Base-by-base conservation (phyloP, 2,797 vertebrate genomes). In the Manis crassicaudata region DNA sequence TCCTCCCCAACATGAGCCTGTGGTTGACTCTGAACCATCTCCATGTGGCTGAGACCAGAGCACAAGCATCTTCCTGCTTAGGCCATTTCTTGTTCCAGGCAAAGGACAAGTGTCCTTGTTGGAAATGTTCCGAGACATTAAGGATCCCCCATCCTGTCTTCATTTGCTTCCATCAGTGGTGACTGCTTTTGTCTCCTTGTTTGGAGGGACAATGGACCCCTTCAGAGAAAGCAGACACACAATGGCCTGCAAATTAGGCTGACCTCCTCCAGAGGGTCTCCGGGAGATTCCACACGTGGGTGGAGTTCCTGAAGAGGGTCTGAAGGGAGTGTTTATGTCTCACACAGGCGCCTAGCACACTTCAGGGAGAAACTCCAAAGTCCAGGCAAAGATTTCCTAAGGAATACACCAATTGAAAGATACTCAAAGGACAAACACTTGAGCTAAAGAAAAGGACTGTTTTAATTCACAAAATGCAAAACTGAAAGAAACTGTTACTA, bases 401-500 rank as follows among this genome's bases (percentile, higher is more conserved):
- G 81, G 87, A 98, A 97, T 96, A 96, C 92, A 91, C 97, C 94
- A 95, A 97, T 91, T 95, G 97, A 98, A 97, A 96, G 93, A 97
- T 85, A 96, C 97, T 96, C 88, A 35, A 97, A 97, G 97, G 95
- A 96, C 95, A 97, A 92, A 97, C 90, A 79, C 84, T 89, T 80
- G 56, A 97, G 94, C 95, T 29, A 88, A 91, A 96, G 92, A 91
- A 87, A 91, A 65, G 65, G 54, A 67, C 92, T 35, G 92, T 95
- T 93, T 67, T 80, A 86, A 96, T 95, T 97, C 93, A 91, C 89
- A 96, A 94, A 97, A 98, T 97, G 93, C 94, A 98, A 98, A 98
- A 72, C 54, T 60, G 94, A 98, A 98, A 98, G 97, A 95, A 96
- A 97, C 90, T 97, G 96, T 93, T 97, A 97, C 98, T 98, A 97